Percentiles rank a stretch among this genome's conserved stretches.
phyloP scores from a whole-genome alignment of 1,140 invertebrate genomes.

The Neodiprion lecontei region DNA sequence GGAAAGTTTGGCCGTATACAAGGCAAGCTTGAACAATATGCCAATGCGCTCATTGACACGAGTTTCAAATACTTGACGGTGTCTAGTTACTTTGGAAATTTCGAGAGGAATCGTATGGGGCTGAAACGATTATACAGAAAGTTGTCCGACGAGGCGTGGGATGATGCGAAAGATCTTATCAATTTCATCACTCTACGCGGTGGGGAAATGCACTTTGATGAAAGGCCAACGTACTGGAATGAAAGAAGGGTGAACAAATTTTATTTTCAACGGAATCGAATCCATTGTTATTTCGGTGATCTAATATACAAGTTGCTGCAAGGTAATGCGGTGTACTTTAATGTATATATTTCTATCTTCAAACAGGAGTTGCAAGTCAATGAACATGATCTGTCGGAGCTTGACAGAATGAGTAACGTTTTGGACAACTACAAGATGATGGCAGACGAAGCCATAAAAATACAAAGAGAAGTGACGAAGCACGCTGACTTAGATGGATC shows the following conservation, averaged over 20 bases:
- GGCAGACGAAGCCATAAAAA: constrained; percentile 69
- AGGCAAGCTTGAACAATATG: constrained; percentile 65
- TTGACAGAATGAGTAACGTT: constrained; percentile 70
- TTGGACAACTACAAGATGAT: constrained; percentile 77
- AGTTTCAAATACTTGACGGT: constrained; percentile 79
- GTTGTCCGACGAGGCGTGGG: constrained; percentile 77
- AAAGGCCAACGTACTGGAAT: constrained; percentile 39
- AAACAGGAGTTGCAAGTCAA: constrained; percentile 39
- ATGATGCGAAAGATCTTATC: constrained; percentile 75
- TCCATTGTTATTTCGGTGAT: too few relatives aligned
- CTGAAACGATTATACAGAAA: constrained; percentile 78
- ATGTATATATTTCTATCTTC: background rate
- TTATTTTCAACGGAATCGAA: too few relatives aligned
- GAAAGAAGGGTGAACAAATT: constrained; percentile 3
- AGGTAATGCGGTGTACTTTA: too few relatives aligned
- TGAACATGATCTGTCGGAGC: constrained; percentile 45
- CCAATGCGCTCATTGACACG: constrained; percentile 70
- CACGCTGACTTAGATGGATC: constrained; percentile 47
- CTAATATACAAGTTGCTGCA: too few relatives aligned
- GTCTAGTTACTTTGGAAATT: constrained; percentile 79
- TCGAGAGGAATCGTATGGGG: constrained; percentile 75
- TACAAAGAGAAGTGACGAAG: constrained; percentile 61
- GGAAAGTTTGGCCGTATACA: constrained; percentile 62
- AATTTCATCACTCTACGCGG: constrained; percentile 80
- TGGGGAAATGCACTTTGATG: constrained; percentile 60